A percentile compares a stretch with the other conserved stretches of the same genome.
phyloP scores from a whole-genome alignment of 1,140 invertebrate genomes.

The Tribolium madens region DNA sequence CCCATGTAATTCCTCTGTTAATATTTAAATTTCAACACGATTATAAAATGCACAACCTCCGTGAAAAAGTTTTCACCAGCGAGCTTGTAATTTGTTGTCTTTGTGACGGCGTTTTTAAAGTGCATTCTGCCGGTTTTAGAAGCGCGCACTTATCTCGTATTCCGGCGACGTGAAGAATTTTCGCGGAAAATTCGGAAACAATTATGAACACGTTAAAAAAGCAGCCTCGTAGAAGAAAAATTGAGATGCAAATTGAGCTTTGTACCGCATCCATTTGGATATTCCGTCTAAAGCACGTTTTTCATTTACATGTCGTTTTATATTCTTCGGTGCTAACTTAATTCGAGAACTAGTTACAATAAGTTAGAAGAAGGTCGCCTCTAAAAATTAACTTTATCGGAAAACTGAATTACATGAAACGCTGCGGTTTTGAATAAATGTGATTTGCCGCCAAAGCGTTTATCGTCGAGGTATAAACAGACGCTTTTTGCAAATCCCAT shows the following conservation, averaged over 20 bases:
- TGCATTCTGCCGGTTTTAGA: slow-evolving; percentile 8
- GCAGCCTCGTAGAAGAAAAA: slow-evolving; percentile 1
- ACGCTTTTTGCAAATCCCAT: neutral
- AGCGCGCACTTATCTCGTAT: slow-evolving; percentile 30
- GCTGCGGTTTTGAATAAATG: slow-evolving; percentile 20
- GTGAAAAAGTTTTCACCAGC: neutral
- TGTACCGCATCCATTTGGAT: slow-evolving; percentile 25
- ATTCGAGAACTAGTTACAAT: slow-evolving; percentile 34
- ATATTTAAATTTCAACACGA: slow-evolving; percentile 22
- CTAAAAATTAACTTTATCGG: slow-evolving; percentile 28
- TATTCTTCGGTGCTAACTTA: slow-evolving; percentile 23
- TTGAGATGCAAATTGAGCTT: slow-evolving; percentile 37
- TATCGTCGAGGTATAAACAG: no score
- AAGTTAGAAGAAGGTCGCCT: slow-evolving; percentile 1
- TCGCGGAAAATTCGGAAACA: slow-evolving; percentile 35
- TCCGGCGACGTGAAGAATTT: slow-evolving; percentile 1
- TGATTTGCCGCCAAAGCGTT: slow-evolving; percentile 2
- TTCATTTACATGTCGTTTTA: slow-evolving; percentile 34
- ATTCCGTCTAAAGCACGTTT: slow-evolving; percentile 26
- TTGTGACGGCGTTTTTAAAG: neutral
- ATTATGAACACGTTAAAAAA: slow-evolving; percentile 34
- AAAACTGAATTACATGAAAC: slow-evolving; percentile 12
- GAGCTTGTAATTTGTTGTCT: slow-evolving; percentile 10
- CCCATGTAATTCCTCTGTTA: neutral
- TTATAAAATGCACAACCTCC: neutral